These are phyloP conservation scores for Zalophus californianus DNA, from an alignment of 2,797 vertebrate species.

Conservation along the genomic window DNA sequence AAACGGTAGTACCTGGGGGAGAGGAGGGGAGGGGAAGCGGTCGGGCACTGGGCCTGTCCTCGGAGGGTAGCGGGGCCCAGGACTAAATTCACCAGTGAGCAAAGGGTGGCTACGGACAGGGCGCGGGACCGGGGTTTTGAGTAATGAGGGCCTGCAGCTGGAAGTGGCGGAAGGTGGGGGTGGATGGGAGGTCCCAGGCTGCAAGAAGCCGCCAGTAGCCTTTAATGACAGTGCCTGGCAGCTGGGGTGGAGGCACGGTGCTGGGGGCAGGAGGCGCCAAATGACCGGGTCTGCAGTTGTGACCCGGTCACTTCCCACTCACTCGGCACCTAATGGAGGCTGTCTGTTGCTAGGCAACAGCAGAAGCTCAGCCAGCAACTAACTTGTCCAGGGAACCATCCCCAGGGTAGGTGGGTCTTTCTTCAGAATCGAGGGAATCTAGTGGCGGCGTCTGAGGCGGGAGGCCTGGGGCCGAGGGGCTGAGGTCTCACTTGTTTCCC, in stretches of 20 bases:
- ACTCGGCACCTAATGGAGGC: not conserved
- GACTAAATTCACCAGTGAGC: not conserved
- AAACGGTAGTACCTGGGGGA: slow-evolving; percentile 93
- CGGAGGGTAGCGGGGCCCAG: not conserved
- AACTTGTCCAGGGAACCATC: not conserved
- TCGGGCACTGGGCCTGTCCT: not conserved
- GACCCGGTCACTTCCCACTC: slow-evolving; percentile 79
- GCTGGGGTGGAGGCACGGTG: slow-evolving; percentile 41
- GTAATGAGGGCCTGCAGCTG: slow-evolving; percentile 76
- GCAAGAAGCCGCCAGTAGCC: slow-evolving; percentile 70
- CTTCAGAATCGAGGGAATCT: not conserved
- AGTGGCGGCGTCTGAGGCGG: not conserved
- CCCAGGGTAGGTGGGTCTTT: not conserved
- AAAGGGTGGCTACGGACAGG: not conserved
- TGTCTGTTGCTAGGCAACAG: slow-evolving; percentile 36
- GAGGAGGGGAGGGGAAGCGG: not conserved
- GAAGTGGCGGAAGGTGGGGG: slow-evolving; percentile 72
- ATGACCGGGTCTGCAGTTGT: slow-evolving; percentile 79
- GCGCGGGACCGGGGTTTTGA: slow-evolving; percentile 16
- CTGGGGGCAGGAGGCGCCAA: slow-evolving; percentile 68
- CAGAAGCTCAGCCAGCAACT: not conserved
- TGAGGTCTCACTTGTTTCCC: slow-evolving; percentile 91
- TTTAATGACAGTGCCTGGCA: slow-evolving; percentile 78
- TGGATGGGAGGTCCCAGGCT: slow-evolving; percentile 68
- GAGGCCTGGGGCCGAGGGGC: not conserved